phyloP scores from a whole-genome alignment of 2,797 vertebrate genomes.

The Gallinago solitaria region DNA sequence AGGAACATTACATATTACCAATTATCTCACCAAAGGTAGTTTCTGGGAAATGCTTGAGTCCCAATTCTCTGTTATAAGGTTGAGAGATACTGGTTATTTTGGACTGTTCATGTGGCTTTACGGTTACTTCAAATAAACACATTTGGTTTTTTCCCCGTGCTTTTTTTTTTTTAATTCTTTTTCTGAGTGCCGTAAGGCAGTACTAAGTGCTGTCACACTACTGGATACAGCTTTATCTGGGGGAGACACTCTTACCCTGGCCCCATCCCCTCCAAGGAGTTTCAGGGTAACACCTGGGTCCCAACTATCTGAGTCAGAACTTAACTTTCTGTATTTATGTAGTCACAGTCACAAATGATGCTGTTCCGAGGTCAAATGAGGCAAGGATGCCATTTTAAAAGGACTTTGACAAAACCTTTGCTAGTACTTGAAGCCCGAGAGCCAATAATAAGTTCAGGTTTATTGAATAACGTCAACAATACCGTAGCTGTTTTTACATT shows the following conservation, averaged over 20 bases:
- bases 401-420: background rate
- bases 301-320: background rate
- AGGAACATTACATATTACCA: background rate
- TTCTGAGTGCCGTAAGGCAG: background rate
- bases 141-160: no score
- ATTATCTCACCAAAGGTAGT: background rate
- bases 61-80: background rate
- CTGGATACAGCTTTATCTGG: background rate
- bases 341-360: background rate
- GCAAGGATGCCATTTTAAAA: background rate
- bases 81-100: background rate
- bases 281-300: background rate
- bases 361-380: background rate
- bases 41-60: background rate
- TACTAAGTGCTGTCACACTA: background rate
- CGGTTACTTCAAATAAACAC: background rate
- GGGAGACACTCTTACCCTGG: background rate
- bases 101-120: background rate
- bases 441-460: background rate
- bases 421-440: background rate
- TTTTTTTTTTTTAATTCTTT: background rate
- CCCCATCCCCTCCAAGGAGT: no score
- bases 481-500: background rate
- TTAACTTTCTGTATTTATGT: fast-evolving
- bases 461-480: slow-evolving; percentile 29